These are phyloP conservation scores for Eudiplozoon nipponicum DNA, from an alignment of 2,888 invertebrate genomes.

Conservation along the genomic window DNA sequence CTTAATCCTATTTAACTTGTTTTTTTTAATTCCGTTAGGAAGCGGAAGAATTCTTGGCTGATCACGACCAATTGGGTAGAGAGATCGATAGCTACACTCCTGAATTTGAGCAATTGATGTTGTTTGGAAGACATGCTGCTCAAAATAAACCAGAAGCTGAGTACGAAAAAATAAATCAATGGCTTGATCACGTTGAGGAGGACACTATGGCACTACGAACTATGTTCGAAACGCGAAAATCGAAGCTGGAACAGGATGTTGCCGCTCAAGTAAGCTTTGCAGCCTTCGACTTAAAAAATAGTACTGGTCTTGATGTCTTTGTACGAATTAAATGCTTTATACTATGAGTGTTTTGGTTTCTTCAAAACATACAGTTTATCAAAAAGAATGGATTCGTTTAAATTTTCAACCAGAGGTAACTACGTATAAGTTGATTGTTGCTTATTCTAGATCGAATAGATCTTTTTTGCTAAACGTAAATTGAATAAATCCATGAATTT, in stretches of 20 bases:
- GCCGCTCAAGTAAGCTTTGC: conserved; percentile 29
- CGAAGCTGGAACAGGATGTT: conserved; percentile 61
- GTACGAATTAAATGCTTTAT: too few relatives aligned
- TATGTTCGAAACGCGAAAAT: conserved; percentile 97
- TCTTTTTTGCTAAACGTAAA: too few relatives aligned
- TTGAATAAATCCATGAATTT: too few relatives aligned
- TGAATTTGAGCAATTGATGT: conserved; percentile 95
- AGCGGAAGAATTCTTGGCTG: conserved; percentile 72
- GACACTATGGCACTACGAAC: conserved; percentile 95
- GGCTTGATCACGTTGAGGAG: conserved; percentile 78
- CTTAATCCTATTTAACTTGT: too few relatives aligned
- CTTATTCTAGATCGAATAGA: too few relatives aligned
- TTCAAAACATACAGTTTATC: too few relatives aligned
- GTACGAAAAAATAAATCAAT: conserved; percentile 80
- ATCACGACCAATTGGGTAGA: conserved; percentile 86
- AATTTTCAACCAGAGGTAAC: too few relatives aligned
- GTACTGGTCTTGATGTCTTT: not conserved
- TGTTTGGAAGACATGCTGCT: conserved; percentile 40
- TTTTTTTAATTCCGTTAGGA: too few relatives aligned
- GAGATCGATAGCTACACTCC: conserved; percentile 96
- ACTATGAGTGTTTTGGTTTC: too few relatives aligned
- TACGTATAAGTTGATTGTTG: too few relatives aligned
- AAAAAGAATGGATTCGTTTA: too few relatives aligned
- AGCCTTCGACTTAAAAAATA: not conserved
- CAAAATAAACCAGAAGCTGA: conserved; percentile 64